Evolutionary conservation across 1,140 invertebrate genomes (phyloP).

Genomic region (Saccostrea echinata): DNA sequence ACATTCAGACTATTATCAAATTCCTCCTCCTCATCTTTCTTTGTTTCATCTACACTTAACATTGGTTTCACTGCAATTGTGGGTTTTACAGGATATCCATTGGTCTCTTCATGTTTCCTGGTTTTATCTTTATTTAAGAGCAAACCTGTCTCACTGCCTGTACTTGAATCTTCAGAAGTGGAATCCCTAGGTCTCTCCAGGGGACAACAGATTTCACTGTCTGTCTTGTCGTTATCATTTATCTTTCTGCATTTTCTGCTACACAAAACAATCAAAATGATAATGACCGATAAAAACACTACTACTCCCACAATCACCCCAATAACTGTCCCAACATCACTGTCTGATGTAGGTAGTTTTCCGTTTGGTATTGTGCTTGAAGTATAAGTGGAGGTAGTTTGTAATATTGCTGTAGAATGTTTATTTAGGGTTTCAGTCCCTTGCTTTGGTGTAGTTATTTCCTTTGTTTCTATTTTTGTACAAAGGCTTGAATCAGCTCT

Average conservation of each 20-base stretch:
- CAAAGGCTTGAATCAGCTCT: background rate
- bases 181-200: background rate
- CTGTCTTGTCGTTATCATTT: background rate
- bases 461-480: background rate
- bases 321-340: too few relatives aligned
- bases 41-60: constrained; percentile 4
- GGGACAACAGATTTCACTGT: background rate
- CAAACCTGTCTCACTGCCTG: background rate
- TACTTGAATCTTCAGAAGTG: background rate
- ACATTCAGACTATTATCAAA: background rate
- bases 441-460: background rate
- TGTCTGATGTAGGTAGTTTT: background rate
- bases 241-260: background rate
- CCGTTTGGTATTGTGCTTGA: background rate
- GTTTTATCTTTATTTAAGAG: background rate
- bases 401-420: background rate
- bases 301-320: background rate
- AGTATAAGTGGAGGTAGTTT: background rate
- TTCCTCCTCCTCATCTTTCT: background rate
- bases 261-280: background rate
- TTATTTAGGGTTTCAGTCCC: background rate
- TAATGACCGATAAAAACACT: background rate
- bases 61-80: background rate
- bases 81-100: background rate
- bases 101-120: background rate